A percentile compares a stretch with the other conserved stretches of the same genome.
Conservation (phyloP, 2,113 vertebrate genomes). For the Xiphophorus hellerii region DNA sequence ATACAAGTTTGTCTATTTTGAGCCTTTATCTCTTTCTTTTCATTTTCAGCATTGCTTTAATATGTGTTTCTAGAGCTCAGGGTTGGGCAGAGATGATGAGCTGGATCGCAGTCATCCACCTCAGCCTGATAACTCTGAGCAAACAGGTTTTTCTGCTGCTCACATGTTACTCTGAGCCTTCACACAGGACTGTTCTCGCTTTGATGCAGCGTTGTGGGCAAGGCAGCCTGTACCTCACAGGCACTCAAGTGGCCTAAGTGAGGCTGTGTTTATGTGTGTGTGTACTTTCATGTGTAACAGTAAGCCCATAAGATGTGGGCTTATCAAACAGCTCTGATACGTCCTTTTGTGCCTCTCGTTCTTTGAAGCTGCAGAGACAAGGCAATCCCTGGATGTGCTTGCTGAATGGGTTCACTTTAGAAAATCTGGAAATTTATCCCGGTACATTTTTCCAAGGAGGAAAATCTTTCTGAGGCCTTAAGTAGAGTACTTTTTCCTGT, state of each 20-base stretch:
- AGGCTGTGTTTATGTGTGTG: background rate
- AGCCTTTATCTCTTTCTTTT: background rate
- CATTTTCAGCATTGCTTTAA: background rate
- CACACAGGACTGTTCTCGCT: constrained; percentile 35
- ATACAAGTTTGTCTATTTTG: background rate
- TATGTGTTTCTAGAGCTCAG: background rate
- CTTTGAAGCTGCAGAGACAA: constrained; percentile 57
- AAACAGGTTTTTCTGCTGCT: constrained; percentile 44
- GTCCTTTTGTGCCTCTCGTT: constrained; percentile 41
- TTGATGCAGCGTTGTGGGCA: constrained; percentile 40
- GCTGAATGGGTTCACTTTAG: constrained; percentile 17
- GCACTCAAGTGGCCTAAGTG: constrained; percentile 45
- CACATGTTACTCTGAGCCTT: constrained; percentile 41
- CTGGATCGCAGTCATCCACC: constrained; percentile 8
- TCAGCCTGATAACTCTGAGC: constrained; percentile 22
- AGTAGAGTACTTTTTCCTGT: background rate
- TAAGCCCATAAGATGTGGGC: constrained; percentile 62
- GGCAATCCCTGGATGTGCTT: constrained; percentile 25
- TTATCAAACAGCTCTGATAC: constrained; percentile 61
- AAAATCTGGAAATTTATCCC: constrained; percentile 35
- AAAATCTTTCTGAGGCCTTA: background rate
- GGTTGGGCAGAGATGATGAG: constrained; percentile 11
- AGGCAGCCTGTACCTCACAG: constrained; percentile 42
- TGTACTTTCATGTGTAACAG: constrained; percentile 58
- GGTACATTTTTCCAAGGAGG: constrained; percentile 20